These are phyloP conservation scores for Notarius lentiginosus DNA, from an alignment of 2,113 vertebrate genomes.

Conservation along the genomic window DNA sequence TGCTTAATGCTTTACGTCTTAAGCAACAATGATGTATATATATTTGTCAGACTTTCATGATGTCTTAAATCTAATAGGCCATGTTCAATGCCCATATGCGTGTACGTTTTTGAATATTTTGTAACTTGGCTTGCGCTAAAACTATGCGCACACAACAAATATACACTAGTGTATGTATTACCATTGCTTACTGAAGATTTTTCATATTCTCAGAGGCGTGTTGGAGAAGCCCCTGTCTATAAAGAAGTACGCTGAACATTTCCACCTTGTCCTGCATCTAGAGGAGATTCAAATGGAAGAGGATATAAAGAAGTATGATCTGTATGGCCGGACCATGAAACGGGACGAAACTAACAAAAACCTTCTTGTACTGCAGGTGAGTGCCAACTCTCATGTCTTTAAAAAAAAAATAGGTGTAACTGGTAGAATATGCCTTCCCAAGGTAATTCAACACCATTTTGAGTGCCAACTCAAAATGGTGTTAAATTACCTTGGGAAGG, in stretches of 20 bases:
- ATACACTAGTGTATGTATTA: not conserved
- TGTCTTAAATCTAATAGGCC: not conserved
- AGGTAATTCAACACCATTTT: not conserved
- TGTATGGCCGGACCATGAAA: conserved; percentile 74
- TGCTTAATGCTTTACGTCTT: not conserved
- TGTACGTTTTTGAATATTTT: not conserved
- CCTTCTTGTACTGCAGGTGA: conserved; percentile 79
- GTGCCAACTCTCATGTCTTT: conserved; percentile 18
- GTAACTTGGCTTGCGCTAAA: not conserved
- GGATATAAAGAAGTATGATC: conserved; percentile 84
- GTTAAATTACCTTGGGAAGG: not conserved
- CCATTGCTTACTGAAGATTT: not conserved
- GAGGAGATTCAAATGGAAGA: conserved; percentile 92
- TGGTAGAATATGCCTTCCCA: not conserved
- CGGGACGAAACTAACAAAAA: conserved; percentile 61
- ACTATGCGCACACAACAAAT: not conserved
- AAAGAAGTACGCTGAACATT: conserved; percentile 74
- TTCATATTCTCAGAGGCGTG: conserved; percentile 64
- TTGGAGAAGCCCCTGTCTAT: conserved; percentile 70
- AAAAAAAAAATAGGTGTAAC: not conserved
- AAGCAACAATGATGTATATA: not conserved
- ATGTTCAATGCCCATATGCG: not conserved
- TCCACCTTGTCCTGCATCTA: conserved; percentile 83
- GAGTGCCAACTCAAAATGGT: not conserved
- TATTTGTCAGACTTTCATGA: not conserved